Evolutionary conservation across 2,113 vertebrate genomes (phyloP).

Genomic region (Petrocephalus zakoni): DNA sequence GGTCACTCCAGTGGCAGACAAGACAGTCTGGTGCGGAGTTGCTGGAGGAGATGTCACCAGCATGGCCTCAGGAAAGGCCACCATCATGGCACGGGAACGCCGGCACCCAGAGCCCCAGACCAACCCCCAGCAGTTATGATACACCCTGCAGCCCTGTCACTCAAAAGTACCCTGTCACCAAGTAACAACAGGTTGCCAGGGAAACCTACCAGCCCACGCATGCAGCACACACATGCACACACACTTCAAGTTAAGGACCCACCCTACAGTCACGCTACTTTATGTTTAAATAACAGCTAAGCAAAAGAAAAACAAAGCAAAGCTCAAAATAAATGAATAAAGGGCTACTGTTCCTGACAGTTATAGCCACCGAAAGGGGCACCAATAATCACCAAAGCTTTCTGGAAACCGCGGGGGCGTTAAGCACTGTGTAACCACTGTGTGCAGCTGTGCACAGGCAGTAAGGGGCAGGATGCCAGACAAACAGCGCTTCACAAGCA

Average conservation of each 20-base stretch:
- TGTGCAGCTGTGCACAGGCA: neutral
- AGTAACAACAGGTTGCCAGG: constrained; percentile 10
- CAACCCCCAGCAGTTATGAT: neutral
- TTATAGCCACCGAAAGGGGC: neutral
- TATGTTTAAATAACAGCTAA: neutral
- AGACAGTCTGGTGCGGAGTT: neutral
- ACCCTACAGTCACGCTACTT: neutral
- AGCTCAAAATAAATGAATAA: neutral
- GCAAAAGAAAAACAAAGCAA: neutral
- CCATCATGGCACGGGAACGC: neutral
- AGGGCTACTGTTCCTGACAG: neutral
- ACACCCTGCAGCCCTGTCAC: constrained; percentile 1
- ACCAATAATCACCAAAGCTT: neutral
- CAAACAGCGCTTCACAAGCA: neutral
- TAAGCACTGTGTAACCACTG: neutral
- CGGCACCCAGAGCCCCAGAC: neutral
- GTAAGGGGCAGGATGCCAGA: neutral
- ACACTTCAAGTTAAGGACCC: neutral
- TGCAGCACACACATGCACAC: neutral
- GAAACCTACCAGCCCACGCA: constrained; percentile 8
- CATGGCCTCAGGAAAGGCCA: neutral
- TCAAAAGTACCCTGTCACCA: neutral
- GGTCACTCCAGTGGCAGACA: neutral
- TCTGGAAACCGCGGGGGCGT: neutral
- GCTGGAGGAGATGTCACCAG: neutral